Conservation (phyloP, 2,113 vertebrate genomes). For the Penelope pileata region DNA sequence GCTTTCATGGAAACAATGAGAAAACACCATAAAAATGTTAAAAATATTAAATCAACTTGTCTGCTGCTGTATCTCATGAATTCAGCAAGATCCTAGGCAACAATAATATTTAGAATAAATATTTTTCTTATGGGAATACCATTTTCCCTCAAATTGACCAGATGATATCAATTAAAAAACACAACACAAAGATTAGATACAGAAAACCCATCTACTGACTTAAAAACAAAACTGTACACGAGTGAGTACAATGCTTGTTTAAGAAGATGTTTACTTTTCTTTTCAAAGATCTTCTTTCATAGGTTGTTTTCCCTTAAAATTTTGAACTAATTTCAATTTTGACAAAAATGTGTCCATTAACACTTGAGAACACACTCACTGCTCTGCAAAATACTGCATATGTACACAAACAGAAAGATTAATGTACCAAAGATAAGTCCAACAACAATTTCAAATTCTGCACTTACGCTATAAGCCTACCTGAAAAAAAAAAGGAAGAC, state of each 20-base stretch:
- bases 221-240: background rate
- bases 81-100: conserved; percentile 67
- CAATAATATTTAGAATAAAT: conserved; percentile 69
- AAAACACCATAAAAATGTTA: conserved; percentile 47
- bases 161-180: conserved; percentile 57
- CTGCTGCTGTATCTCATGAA: conserved; percentile 46
- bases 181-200: conserved; percentile 4
- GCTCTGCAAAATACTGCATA: background rate
- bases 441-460: background rate
- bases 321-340: background rate
- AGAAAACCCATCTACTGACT: conserved; percentile 13
- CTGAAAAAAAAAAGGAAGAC: background rate
- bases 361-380: background rate
- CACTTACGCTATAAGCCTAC: background rate
- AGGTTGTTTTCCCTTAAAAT: background rate
- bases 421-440: background rate
- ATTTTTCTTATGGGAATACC: conserved; percentile 55
- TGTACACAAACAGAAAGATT: background rate
- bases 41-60: conserved; percentile 46
- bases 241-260: background rate
- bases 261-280: background rate
- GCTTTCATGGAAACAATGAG: conserved; percentile 62
- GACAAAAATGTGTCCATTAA: background rate
- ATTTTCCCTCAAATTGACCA: conserved; percentile 55
- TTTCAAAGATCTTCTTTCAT: background rate